Conservation (phyloP, 2,797 vertebrate genomes). For the Xenops minutus region DNA sequence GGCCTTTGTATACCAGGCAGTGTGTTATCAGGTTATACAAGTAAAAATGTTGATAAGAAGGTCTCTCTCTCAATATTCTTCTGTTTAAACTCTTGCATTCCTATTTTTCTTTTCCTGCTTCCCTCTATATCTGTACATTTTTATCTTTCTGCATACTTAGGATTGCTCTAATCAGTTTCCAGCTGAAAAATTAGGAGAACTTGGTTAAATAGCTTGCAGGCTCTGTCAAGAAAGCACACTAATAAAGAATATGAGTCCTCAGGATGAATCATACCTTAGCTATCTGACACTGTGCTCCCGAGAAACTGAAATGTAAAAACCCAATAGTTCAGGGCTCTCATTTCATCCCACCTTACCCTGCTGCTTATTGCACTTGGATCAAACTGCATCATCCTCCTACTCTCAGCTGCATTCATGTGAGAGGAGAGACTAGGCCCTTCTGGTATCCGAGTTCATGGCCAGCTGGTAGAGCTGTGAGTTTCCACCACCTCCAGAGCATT, state of each 20-base stretch:
- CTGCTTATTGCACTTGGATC: not conserved
- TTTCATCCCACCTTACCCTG: not conserved
- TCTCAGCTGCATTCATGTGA: not conserved
- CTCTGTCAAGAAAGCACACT: not conserved
- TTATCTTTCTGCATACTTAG: not conserved
- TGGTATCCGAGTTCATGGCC: not conserved
- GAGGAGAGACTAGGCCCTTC: not conserved
- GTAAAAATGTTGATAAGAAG: not conserved
- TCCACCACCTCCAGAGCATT: not conserved
- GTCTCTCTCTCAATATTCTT: not conserved
- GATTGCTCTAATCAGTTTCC: not conserved
- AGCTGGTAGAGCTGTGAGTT: not conserved
- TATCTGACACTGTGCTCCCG: not conserved
- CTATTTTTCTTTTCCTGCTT: not conserved
- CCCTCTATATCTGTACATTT: not conserved
- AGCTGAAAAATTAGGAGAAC: not conserved
- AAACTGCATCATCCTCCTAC: not conserved
- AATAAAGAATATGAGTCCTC: not conserved
- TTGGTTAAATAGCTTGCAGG: not conserved
- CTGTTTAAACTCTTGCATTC: not conserved
- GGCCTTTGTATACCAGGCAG: not conserved
- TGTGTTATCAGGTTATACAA: not conserved
- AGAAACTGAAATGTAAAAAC: not conserved
- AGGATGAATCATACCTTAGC: slow-evolving; percentile 13
- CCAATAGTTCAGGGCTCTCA: not conserved